These are phyloP conservation scores for Ctenomys sociabilis DNA, from an alignment of 2,113 vertebrate species.

Conservation along the genomic window DNA sequence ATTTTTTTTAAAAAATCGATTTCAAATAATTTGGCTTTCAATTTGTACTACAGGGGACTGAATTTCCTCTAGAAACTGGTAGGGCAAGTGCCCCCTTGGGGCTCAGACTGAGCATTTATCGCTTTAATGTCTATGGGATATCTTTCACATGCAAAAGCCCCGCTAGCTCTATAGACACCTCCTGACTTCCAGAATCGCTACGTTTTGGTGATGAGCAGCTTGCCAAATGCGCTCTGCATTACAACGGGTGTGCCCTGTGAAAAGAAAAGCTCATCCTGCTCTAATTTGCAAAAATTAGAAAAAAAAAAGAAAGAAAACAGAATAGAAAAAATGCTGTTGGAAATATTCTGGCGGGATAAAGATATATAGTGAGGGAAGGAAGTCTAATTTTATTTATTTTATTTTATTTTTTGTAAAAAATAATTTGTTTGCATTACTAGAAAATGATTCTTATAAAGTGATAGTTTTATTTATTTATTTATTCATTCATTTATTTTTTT, in stretches of 20 bases:
- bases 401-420: conserved; percentile 87
- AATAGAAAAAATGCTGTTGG: conserved; percentile 71
- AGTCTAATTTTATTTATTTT: conserved; percentile 84
- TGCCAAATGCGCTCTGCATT: conserved; percentile 79
- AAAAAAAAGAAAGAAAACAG: neutral
- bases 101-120: conserved; percentile 78
- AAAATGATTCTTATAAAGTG: conserved; percentile 89
- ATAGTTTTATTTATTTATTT: conserved; percentile 70
- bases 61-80: conserved; percentile 83
- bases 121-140: conserved; percentile 81
- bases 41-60: conserved; percentile 81
- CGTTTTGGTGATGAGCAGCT: conserved; percentile 78
- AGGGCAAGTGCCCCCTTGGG: conserved; percentile 87
- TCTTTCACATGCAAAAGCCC: conserved; percentile 86
- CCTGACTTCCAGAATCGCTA: conserved; percentile 79
- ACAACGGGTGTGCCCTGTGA: conserved; percentile 81
- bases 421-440: conserved; percentile 85
- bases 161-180: conserved; percentile 77
- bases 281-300: conserved; percentile 81
- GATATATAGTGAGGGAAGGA: conserved; percentile 88
- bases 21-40: conserved; percentile 86
- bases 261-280: conserved; percentile 79
- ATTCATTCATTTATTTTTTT: conserved; percentile 64
- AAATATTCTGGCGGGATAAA: conserved; percentile 83
- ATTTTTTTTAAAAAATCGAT: conserved; percentile 83